Evolutionary conservation across 2,113 vertebrate genomes (phyloP).

Genomic region (Nothocercus nigrocapillus): DNA sequence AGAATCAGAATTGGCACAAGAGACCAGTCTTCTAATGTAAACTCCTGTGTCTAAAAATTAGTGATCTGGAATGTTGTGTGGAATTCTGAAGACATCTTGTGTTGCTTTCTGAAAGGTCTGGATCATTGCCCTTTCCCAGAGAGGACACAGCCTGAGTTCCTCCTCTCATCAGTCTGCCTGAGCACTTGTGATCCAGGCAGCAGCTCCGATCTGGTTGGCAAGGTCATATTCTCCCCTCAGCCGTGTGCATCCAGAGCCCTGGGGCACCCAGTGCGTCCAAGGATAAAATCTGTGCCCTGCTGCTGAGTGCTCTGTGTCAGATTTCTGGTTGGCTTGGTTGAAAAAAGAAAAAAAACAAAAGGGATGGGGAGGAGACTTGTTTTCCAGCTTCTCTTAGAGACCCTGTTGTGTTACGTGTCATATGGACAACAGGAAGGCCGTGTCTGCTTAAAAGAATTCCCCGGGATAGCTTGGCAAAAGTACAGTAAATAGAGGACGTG

Average conservation of each 20-base stretch:
- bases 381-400: background rate
- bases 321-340: background rate
- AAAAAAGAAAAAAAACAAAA: background rate
- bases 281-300: background rate
- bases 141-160: background rate
- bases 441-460: background rate
- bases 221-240: background rate
- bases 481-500: background rate
- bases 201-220: background rate
- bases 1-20: background rate
- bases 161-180: background rate
- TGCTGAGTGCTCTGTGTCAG: conserved; percentile 4
- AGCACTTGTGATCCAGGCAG: background rate
- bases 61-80: background rate
- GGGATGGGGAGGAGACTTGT: background rate
- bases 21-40: background rate
- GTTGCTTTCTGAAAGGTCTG: background rate
- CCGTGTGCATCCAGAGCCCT: background rate
- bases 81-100: background rate
- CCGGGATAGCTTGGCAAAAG: background rate
- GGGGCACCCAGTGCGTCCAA: background rate
- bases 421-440: background rate
- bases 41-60: background rate
- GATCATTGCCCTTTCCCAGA: background rate
- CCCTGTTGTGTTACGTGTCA: background rate